Conservation (phyloP, 1,140 invertebrate genomes). For the Paralvinella palmiformis region DNA sequence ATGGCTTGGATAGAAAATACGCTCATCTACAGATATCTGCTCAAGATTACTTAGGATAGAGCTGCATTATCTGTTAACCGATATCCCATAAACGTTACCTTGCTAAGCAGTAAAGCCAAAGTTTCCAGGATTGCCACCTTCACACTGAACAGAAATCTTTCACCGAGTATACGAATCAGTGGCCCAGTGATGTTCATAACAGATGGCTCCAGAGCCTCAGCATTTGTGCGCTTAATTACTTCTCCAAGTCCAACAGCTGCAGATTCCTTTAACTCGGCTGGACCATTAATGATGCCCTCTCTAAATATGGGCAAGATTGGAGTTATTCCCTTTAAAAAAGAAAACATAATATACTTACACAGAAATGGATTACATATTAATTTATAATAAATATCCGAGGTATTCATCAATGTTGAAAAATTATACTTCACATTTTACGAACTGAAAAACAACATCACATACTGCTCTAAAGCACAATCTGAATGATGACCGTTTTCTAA, state of each 20-base stretch:
- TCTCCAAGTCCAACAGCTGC: slow-evolving; percentile 90
- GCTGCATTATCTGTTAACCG: too few relatives aligned
- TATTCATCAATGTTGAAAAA: too few relatives aligned
- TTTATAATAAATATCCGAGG: neutral
- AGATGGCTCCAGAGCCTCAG: slow-evolving; percentile 78
- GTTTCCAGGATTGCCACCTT: slow-evolving; percentile 95
- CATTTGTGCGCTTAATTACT: slow-evolving; percentile 73
- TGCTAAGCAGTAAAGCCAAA: slow-evolving; percentile 76
- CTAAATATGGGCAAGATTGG: slow-evolving; percentile 90
- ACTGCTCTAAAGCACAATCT: too few relatives aligned
- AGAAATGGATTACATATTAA: neutral
- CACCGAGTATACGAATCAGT: slow-evolving; percentile 92
- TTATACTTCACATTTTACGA: too few relatives aligned
- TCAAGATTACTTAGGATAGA: too few relatives aligned
- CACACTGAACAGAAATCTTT: slow-evolving; percentile 85
- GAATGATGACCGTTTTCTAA: too few relatives aligned
- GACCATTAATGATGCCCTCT: slow-evolving; percentile 89
- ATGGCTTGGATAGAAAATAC: neutral
- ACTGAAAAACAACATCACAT: too few relatives aligned
- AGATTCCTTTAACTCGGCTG: slow-evolving; percentile 89
- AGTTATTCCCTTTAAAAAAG: slow-evolving; percentile 66
- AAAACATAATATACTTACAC: neutral
- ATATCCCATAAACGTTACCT: too few relatives aligned
- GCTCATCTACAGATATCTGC: neutral
- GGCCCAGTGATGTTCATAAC: slow-evolving; percentile 96